These are phyloP conservation scores for Lasioglossum albipes DNA, from an alignment of 1,140 invertebrate genomes.

Conservation along the genomic window DNA sequence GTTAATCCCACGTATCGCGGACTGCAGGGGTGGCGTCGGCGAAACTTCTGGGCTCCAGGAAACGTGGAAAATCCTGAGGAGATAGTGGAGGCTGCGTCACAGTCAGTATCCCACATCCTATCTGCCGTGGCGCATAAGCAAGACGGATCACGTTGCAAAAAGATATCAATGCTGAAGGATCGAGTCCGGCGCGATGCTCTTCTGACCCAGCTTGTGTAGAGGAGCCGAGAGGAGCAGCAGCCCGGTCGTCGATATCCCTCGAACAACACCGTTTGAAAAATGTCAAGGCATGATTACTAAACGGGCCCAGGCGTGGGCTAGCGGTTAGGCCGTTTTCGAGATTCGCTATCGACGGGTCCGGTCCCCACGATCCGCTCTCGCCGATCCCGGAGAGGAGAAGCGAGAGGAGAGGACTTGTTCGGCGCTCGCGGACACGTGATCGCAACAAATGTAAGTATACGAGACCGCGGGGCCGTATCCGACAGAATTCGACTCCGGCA, in stretches of 20 bases:
- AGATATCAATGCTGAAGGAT: conserved; percentile 14
- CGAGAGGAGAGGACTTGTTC: not conserved
- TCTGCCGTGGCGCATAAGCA: not conserved
- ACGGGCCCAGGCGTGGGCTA: conserved; percentile 25
- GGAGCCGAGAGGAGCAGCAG: too few relatives aligned
- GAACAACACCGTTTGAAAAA: conserved; percentile 28
- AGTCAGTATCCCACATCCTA: too few relatives aligned
- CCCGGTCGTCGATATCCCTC: conserved; percentile 22
- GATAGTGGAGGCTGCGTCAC: too few relatives aligned
- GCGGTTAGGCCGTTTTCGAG: conserved; percentile 52
- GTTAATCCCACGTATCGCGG: too few relatives aligned
- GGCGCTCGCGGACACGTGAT: conserved; percentile 34
- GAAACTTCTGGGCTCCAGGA: too few relatives aligned
- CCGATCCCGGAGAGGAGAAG: conserved; percentile 18
- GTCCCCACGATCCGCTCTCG: conserved; percentile 48
- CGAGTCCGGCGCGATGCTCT: conserved; percentile 3
- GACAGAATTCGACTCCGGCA: conserved; percentile 69
- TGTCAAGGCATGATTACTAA: conserved; percentile 57
- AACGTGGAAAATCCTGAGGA: too few relatives aligned
- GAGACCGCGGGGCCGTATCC: conserved; percentile 58
- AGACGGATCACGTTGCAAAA: not conserved
- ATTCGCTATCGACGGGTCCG: conserved; percentile 51
- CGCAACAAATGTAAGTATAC: conserved; percentile 53
- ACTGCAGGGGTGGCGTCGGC: too few relatives aligned
- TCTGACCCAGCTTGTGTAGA: not conserved